These are phyloP conservation scores for Meloidogyne exigua DNA, from an alignment of 1,140 invertebrate genomes.

Conservation along the genomic window DNA sequence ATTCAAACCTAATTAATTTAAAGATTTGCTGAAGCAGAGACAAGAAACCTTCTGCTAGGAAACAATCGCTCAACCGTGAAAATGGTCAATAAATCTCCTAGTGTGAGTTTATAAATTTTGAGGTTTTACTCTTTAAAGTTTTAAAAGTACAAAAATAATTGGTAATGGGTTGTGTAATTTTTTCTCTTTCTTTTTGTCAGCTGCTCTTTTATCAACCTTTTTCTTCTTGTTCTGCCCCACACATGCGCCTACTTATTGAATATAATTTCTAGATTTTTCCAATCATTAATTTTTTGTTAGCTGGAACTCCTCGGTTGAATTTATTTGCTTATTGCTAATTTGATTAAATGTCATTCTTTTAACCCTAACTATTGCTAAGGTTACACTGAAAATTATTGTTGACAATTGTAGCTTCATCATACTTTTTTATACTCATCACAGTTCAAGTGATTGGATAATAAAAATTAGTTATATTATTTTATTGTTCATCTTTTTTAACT, in stretches of 20 bases:
- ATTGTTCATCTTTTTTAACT: too few relatives aligned
- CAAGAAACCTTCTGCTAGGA: neutral
- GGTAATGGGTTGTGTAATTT: neutral
- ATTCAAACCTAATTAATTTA: neutral
- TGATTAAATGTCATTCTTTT: too few relatives aligned
- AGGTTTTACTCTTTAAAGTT: neutral
- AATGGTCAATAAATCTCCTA: neutral
- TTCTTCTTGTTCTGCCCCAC: neutral
- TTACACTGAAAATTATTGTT: too few relatives aligned
- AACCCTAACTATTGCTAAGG: too few relatives aligned
- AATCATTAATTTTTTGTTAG: neutral
- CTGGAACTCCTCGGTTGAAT: neutral
- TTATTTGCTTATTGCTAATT: neutral
- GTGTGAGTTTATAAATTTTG: neutral
- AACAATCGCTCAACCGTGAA: neutral
- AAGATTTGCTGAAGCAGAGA: neutral
- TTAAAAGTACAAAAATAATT: neutral
- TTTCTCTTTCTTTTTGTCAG: conserved; percentile 1
- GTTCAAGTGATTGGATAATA: neutral
- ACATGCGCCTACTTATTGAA: neutral
- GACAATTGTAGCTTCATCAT: too few relatives aligned
- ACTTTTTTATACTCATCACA: too few relatives aligned
- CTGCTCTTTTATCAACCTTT: neutral
- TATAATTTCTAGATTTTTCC: neutral
- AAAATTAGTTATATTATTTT: conserved; percentile 11